Conservation (phyloP, 2,113 vertebrate species). For the Microcebus griseorufus region DNA sequence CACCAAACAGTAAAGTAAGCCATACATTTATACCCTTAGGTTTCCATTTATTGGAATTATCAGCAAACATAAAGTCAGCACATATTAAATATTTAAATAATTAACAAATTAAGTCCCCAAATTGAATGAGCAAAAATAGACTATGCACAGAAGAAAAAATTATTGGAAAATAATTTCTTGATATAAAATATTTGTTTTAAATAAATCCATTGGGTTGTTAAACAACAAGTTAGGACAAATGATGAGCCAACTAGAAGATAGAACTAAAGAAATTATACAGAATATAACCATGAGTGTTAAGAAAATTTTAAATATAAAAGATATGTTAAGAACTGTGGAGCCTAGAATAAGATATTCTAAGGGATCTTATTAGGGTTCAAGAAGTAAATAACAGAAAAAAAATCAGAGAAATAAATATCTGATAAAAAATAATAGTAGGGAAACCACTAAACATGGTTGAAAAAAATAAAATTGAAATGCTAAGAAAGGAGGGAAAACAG, state of each 20-base stretch:
- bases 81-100: not conserved
- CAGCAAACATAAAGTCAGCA: too few species aligned
- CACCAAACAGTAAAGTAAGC: not conserved
- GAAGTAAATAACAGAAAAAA: not conserved
- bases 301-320: too few species aligned
- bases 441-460: not conserved
- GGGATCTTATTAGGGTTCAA: not conserved
- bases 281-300: not conserved
- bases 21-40: not conserved
- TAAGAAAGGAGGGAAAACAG: not conserved
- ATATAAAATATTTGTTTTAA: not conserved
- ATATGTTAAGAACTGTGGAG: too few species aligned
- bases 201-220: not conserved
- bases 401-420: not conserved
- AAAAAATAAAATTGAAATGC: not conserved
- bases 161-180: not conserved
- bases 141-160: not conserved
- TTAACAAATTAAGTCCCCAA: not conserved
- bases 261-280: not conserved
- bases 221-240: not conserved
- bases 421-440: too few species aligned
- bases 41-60: not conserved
- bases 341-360: too few species aligned
- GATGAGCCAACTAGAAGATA: not conserved
- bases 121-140: not conserved